Conservation (phyloP, 64 coral and sea anemone species). For the Montipora sp. region DNA sequence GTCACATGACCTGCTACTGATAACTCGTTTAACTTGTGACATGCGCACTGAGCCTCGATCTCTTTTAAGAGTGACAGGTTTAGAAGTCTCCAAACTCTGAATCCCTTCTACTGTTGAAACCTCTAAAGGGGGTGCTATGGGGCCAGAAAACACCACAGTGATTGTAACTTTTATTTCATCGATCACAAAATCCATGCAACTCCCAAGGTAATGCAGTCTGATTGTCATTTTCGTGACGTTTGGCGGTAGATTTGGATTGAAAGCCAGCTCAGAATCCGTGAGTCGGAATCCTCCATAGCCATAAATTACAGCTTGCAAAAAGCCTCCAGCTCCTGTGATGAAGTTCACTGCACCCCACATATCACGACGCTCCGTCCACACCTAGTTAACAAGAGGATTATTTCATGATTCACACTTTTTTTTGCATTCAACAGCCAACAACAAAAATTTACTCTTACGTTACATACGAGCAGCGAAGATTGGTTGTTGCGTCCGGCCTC, state of each 20-base stretch:
- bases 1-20: background rate
- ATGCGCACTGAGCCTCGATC: slow-evolving; percentile 68
- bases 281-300: slow-evolving; percentile 91
- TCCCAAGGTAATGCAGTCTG: slow-evolving; percentile 78
- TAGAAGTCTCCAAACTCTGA: slow-evolving; percentile 43
- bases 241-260: slow-evolving; percentile 82
- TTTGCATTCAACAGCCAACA: no score
- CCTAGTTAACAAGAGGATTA: background rate
- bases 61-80: slow-evolving; percentile 37
- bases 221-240: slow-evolving; percentile 72
- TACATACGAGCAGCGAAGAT: no score
- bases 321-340: slow-evolving; percentile 89
- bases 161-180: slow-evolving; percentile 54
- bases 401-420: no score
- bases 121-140: slow-evolving; percentile 71
- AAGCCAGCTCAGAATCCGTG: slow-evolving; percentile 26
- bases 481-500: no score
- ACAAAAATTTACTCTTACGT: no score
- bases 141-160: slow-evolving; percentile 48
- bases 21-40: background rate
- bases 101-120: slow-evolving; percentile 43
- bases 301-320: slow-evolving; percentile 87
- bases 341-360: slow-evolving; percentile 82
- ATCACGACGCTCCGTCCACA: slow-evolving; percentile 83
- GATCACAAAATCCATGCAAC: slow-evolving; percentile 62